Evolutionary conservation across 2,888 invertebrate genomes (phyloP).

Genomic region (Caenorhabditis sp.): DNA sequence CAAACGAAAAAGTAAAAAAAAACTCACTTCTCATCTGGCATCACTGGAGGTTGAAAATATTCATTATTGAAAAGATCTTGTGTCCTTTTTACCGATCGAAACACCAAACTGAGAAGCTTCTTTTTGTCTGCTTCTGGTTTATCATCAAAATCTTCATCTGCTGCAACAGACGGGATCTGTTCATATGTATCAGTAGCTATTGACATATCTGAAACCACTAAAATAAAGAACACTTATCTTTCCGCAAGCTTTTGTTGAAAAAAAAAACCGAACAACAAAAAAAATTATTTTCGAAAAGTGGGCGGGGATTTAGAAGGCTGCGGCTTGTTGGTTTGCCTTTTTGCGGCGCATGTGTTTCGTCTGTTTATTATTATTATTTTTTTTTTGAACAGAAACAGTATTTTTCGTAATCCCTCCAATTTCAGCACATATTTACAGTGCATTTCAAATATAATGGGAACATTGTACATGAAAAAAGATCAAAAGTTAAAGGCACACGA

Average conservation of each 20-base stretch:
- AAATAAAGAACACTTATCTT: too few species aligned
- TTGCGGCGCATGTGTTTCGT: background rate
- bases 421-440: too few species aligned
- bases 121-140: slow-evolving; percentile 46
- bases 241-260: too few species aligned
- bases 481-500: too few species aligned
- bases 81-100: slow-evolving; percentile 92
- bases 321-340: background rate
- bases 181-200: slow-evolving; percentile 32
- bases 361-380: too few species aligned
- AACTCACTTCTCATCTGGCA: slow-evolving; percentile 78
- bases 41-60: slow-evolving; percentile 84
- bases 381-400: too few species aligned
- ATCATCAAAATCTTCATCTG: slow-evolving; percentile 41
- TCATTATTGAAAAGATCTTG: slow-evolving; percentile 96
- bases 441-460: too few species aligned
- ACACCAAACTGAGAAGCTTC: slow-evolving; percentile 78
- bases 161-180: slow-evolving; percentile 29
- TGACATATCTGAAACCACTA: slow-evolving; percentile 7
- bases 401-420: too few species aligned
- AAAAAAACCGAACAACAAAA: background rate
- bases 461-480: too few species aligned
- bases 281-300: background rate
- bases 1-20: slow-evolving; percentile 4
- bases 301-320: background rate